These are phyloP conservation scores for Myrmophylax atrothorax DNA, from an alignment of 2,113 vertebrate genomes.

Conservation along the genomic window DNA sequence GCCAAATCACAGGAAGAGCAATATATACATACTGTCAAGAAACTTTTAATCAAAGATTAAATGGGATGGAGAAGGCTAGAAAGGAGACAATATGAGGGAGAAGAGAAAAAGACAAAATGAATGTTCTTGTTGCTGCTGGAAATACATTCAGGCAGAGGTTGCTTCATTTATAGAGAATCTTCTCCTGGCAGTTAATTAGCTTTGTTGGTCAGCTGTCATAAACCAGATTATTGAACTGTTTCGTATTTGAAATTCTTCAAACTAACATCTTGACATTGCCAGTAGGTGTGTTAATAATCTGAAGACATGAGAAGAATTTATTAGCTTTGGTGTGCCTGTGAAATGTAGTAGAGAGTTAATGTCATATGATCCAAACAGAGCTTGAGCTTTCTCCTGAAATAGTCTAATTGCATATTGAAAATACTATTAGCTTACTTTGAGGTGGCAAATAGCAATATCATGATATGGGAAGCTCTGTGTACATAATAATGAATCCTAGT, in stretches of 20 bases:
- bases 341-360: slow-evolving; percentile 53
- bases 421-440: slow-evolving; percentile 50
- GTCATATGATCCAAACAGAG: slow-evolving; percentile 62
- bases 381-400: slow-evolving; percentile 53
- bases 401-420: too few species aligned
- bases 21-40: neutral
- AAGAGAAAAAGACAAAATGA: slow-evolving; percentile 16
- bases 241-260: slow-evolving; percentile 70
- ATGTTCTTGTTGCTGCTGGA: slow-evolving; percentile 35
- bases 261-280: slow-evolving; percentile 69
- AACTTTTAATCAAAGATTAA: neutral
- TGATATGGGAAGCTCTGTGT: slow-evolving; percentile 25
- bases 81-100: neutral
- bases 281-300: slow-evolving; percentile 71
- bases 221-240: slow-evolving; percentile 68
- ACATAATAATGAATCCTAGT: slow-evolving; percentile 37
- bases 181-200: slow-evolving; percentile 72
- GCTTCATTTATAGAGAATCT: slow-evolving; percentile 63
- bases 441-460: slow-evolving; percentile 8
- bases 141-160: slow-evolving; percentile 57
- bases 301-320: slow-evolving; percentile 71
- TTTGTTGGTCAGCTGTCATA: slow-evolving; percentile 71
- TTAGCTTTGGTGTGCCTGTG: slow-evolving; percentile 68
- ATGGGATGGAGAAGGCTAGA: neutral
- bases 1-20: neutral